A percentile compares a stretch with the other conserved stretches of the same genome.
phyloP scores from a whole-genome alignment of 2,797 vertebrate genomes.

The Serranus cabrilla region DNA sequence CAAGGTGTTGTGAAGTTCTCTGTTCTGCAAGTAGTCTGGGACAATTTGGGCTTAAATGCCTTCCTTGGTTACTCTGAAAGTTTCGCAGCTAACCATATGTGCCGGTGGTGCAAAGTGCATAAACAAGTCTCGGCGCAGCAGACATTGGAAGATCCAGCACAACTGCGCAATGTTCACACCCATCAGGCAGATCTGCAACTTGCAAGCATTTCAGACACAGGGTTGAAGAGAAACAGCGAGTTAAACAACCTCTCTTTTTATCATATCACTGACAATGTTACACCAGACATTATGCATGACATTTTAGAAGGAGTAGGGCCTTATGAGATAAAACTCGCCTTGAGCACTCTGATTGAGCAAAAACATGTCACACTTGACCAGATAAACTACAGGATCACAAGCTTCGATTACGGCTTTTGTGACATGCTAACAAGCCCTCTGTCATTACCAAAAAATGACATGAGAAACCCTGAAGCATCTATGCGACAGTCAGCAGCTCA shows the following conservation, averaged over 20 bases:
- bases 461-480: constrained; percentile 27
- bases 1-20: too few species aligned
- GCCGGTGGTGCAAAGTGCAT: too few species aligned
- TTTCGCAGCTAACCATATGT: too few species aligned
- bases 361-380: constrained; percentile 9
- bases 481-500: constrained; percentile 40
- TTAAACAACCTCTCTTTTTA: constrained; percentile 12
- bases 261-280: neutral
- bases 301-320: constrained; percentile 1
- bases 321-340: neutral
- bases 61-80: too few species aligned
- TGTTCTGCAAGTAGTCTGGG: too few species aligned
- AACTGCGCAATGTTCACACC: constrained; percentile 3
- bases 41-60: too few species aligned
- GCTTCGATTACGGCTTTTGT: constrained; percentile 38
- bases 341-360: neutral
- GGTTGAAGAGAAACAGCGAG: neutral
- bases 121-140: neutral
- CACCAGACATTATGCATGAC: constrained; percentile 9
- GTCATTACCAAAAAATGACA: constrained; percentile 13
- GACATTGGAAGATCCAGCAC: constrained; percentile 1
- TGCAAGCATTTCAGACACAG: constrained; percentile 13
- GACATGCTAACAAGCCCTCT: constrained; percentile 28
- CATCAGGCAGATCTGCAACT: constrained; percentile 17
- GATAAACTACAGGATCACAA: constrained; percentile 19